Conservation (phyloP, 1,140 invertebrate species). For the Tetramorium simillimum region DNA sequence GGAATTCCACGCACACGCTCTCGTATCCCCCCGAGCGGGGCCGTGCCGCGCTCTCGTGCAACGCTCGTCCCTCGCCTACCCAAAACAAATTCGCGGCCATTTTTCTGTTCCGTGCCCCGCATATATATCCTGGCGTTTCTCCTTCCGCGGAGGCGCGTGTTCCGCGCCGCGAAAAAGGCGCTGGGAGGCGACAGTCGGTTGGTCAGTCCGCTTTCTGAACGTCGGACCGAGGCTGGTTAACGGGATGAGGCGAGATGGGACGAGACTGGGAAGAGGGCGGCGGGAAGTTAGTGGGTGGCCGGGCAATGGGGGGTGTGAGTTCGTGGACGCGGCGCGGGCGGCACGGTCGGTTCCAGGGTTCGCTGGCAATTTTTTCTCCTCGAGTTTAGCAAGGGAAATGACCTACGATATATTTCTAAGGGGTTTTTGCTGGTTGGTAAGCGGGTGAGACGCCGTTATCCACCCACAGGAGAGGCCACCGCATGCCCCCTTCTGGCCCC, state of each 20-base stretch:
- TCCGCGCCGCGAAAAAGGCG: slow-evolving; percentile 70
- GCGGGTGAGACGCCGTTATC: slow-evolving; percentile 77
- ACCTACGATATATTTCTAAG: slow-evolving; percentile 84
- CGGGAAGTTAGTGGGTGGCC: slow-evolving; percentile 18
- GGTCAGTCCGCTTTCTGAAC: slow-evolving; percentile 69
- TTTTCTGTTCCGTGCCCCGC: slow-evolving; percentile 72
- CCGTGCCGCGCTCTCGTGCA: not conserved
- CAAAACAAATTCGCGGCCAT: slow-evolving; percentile 75
- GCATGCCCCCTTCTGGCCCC: slow-evolving; percentile 11
- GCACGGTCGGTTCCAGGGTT: slow-evolving; percentile 71
- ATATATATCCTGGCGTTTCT: slow-evolving; percentile 67
- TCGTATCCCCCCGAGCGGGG: slow-evolving; percentile 19
- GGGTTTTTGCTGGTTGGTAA: slow-evolving; percentile 79
- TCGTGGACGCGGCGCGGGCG: slow-evolving; percentile 61
- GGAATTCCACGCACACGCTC: slow-evolving; percentile 57
- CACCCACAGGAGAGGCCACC: slow-evolving; percentile 66
- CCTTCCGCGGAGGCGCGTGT: slow-evolving; percentile 68
- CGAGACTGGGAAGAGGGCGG: not conserved
- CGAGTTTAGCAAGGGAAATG: slow-evolving; percentile 83
- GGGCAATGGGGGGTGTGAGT: slow-evolving; percentile 43
- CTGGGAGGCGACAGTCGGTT: slow-evolving; percentile 68
- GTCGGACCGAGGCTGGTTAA: slow-evolving; percentile 35
- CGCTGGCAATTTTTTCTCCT: slow-evolving; percentile 79
- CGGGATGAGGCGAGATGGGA: slow-evolving; percentile 58
- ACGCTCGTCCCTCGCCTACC: slow-evolving; percentile 11